Evolutionary conservation across 2,797 vertebrate species (phyloP).

Genomic region (Propithecus perrieri): DNA sequence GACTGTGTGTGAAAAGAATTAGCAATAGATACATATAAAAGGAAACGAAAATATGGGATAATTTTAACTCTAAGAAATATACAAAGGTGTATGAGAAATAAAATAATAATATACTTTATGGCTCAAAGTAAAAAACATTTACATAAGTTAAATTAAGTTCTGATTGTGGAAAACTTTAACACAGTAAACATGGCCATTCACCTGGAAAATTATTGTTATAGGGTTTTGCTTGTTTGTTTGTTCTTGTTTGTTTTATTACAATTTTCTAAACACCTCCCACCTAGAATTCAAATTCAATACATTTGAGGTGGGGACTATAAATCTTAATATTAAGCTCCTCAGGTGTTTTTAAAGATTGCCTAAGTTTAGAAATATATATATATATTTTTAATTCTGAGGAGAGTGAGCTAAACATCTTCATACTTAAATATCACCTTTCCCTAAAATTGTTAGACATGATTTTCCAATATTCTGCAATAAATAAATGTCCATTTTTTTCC

Average conservation of each 20-base stretch:
- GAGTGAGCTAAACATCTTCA: not conserved
- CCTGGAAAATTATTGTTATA: not conserved
- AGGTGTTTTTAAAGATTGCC: conserved; percentile 4
- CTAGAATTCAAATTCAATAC: conserved; percentile 30
- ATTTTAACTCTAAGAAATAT: not conserved
- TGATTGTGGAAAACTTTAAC: not conserved
- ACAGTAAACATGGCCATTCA: not conserved
- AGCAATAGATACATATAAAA: not conserved
- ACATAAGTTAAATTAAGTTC: not conserved
- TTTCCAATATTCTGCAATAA: conserved; percentile 45
- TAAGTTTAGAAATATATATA: not conserved
- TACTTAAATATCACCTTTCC: not conserved
- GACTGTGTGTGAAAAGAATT: not conserved
- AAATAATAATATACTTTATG: not conserved
- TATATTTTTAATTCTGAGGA: conserved; percentile 13
- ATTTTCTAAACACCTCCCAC: not conserved
- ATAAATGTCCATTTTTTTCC: not conserved
- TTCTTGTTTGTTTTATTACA: not conserved
- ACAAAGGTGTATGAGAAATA: not conserved
- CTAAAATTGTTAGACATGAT: conserved; percentile 25
- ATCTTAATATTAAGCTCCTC: not conserved
- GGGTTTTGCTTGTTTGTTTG: not conserved
- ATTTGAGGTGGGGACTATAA: not conserved
- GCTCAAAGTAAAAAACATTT: not conserved
- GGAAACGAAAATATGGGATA: not conserved